Evolutionary conservation across 2,113 vertebrate genomes (phyloP).

Genomic region (Sterrhoptilus dennistouni): DNA sequence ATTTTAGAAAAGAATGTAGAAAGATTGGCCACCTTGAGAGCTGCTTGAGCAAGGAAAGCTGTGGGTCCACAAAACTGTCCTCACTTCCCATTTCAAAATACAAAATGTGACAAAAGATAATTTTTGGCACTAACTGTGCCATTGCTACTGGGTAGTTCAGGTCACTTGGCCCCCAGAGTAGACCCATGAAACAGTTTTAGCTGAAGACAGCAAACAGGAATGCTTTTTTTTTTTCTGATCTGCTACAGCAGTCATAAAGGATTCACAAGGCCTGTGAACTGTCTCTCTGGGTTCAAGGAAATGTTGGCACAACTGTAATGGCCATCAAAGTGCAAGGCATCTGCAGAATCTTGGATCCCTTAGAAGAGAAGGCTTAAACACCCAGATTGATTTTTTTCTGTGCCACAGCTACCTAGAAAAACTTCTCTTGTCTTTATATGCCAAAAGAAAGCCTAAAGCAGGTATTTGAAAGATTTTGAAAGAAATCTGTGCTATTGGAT

Average conservation of each 20-base stretch:
- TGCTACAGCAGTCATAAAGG: background rate
- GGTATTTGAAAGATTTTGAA: conserved; percentile 3
- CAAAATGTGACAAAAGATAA: background rate
- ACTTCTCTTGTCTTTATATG: background rate
- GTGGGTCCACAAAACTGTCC: background rate
- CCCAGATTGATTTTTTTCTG: background rate
- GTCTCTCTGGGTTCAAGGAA: background rate
- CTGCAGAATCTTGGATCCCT: background rate
- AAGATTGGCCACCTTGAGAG: background rate
- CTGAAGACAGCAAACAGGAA: background rate
- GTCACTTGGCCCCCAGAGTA: background rate
- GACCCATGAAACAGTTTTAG: background rate
- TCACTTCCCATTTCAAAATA: background rate
- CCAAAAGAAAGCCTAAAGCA: background rate
- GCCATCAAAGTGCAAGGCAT: background rate
- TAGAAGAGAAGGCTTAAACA: background rate
- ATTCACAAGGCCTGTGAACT: background rate
- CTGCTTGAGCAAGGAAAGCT: background rate
- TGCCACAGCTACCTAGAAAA: background rate
- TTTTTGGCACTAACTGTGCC: background rate
- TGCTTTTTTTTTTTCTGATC: background rate
- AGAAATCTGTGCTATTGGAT: background rate
- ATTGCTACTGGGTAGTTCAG: background rate
- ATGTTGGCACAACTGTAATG: background rate
- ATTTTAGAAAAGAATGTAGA: background rate